Evolutionary conservation across 2,113 vertebrate species (phyloP).

Genomic region (Oryzias celebensis): DNA sequence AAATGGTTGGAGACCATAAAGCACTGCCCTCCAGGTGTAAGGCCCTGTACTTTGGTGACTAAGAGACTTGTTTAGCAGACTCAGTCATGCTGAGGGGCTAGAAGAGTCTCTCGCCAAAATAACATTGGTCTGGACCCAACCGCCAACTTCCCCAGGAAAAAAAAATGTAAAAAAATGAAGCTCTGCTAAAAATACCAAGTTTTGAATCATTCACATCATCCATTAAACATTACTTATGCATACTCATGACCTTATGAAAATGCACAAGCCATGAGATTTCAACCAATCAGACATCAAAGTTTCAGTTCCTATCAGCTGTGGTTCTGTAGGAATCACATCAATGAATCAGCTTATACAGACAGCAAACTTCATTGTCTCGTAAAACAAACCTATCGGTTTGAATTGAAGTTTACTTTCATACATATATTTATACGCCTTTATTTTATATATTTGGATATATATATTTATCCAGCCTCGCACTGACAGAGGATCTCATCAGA

Average conservation of each 20-base stretch:
- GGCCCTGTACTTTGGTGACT: background rate
- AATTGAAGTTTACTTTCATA: conserved; percentile 2
- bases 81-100: conserved; percentile 22
- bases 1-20: background rate
- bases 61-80: conserved; percentile 25
- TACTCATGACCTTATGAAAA: conserved; percentile 46
- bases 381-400: conserved; percentile 7
- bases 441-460: too few relatives aligned
- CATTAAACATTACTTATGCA: conserved; percentile 31
- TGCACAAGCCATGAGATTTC: conserved; percentile 17
- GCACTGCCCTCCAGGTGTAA: conserved; percentile 6
- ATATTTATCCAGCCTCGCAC: too few relatives aligned
- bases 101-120: conserved; percentile 40
- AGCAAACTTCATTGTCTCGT: background rate
- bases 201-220: conserved; percentile 50
- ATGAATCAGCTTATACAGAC: background rate
- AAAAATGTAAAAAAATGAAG: conserved; percentile 29
- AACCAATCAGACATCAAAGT: conserved; percentile 12
- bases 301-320: background rate
- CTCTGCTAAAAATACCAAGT: conserved; percentile 54
- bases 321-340: background rate
- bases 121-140: conserved; percentile 9
- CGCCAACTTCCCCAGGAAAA: background rate
- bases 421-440: background rate
- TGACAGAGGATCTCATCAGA: too few relatives aligned